Percentiles rank a stretch among this genome's conserved stretches.
These are phyloP conservation scores for Pseudomyrmex flavicornis DNA, from an alignment of 1,140 invertebrate genomes.

Conservation along the genomic window DNA sequence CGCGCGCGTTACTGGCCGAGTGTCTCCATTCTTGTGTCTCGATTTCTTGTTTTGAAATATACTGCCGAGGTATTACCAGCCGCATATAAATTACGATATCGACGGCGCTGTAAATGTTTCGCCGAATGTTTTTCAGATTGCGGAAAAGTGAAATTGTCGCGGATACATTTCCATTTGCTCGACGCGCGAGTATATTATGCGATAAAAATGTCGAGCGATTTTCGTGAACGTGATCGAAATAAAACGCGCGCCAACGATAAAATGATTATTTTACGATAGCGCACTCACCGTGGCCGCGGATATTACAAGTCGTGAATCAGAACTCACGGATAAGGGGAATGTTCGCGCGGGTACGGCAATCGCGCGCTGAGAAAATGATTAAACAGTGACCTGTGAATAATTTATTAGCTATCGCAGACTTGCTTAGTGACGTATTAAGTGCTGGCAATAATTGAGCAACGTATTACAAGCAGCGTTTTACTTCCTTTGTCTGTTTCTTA, in stretches of 20 bases:
- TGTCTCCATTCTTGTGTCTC: conserved; percentile 29
- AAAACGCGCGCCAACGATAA: conserved; percentile 19
- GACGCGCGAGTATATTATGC: conserved; percentile 12
- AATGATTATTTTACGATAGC: conserved; percentile 25
- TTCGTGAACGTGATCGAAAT: conserved; percentile 19
- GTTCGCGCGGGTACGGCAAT: conserved; percentile 47
- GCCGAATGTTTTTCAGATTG: conserved; percentile 17
- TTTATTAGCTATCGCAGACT: conserved; percentile 25
- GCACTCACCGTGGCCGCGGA: neutral
- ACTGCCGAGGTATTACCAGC: conserved; percentile 20
- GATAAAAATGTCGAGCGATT: conserved; percentile 14
- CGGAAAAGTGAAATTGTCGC: conserved; percentile 39
- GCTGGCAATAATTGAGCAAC: conserved; percentile 30
- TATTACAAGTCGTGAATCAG: neutral
- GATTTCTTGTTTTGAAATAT: neutral
- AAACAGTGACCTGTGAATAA: conserved; percentile 23
- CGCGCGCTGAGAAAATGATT: conserved; percentile 32
- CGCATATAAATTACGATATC: conserved; percentile 48
- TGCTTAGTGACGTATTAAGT: conserved; percentile 34
- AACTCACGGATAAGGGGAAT: conserved; percentile 2
- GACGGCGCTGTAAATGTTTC: neutral
- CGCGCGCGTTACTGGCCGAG: conserved; percentile 23
- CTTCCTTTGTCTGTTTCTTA: conserved; percentile 1
- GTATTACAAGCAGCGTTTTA: neutral
- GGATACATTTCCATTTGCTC: conserved; percentile 27